These are phyloP conservation scores for Chrysopa pallens DNA, from an alignment of 1,140 invertebrate species.

Conservation along the genomic window DNA sequence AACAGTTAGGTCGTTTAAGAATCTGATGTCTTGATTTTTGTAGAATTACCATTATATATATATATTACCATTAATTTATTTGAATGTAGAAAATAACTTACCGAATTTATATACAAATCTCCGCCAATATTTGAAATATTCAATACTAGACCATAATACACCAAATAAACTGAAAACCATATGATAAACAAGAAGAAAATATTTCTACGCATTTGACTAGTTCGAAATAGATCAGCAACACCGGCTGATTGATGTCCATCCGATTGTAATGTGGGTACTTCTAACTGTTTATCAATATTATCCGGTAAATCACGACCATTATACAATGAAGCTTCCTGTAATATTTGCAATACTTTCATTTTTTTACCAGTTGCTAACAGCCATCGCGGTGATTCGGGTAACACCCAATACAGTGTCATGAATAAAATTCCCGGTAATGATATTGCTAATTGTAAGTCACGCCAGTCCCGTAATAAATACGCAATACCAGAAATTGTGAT, in stretches of 20 bases:
- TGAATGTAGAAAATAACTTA: conserved; percentile 26
- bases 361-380: conserved; percentile 51
- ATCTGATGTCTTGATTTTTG: no score
- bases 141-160: conserved; percentile 51
- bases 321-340: conserved; percentile 45
- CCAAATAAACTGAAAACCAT: conserved; percentile 55
- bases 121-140: conserved; percentile 52
- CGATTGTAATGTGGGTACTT: conserved; percentile 16
- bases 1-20: no score
- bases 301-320: conserved; percentile 37
- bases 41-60: no score
- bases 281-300: conserved; percentile 41
- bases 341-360: conserved; percentile 44
- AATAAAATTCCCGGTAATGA: conserved; percentile 49
- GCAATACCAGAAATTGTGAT: conserved; percentile 52
- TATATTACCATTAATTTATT: not conserved
- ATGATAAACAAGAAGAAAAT: conserved; percentile 44
- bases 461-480: conserved; percentile 51
- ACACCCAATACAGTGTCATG: conserved; percentile 45
- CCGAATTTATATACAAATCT: conserved; percentile 47
- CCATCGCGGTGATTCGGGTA: conserved; percentile 76
- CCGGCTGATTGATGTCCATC: conserved; percentile 25
- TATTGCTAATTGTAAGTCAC: conserved; percentile 47
- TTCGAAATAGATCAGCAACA: conserved; percentile 39
- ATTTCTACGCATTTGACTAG: conserved; percentile 36